Base-by-base conservation (phyloP, 2,797 vertebrate genomes). In the Lycodopsis pacificus region DNA sequence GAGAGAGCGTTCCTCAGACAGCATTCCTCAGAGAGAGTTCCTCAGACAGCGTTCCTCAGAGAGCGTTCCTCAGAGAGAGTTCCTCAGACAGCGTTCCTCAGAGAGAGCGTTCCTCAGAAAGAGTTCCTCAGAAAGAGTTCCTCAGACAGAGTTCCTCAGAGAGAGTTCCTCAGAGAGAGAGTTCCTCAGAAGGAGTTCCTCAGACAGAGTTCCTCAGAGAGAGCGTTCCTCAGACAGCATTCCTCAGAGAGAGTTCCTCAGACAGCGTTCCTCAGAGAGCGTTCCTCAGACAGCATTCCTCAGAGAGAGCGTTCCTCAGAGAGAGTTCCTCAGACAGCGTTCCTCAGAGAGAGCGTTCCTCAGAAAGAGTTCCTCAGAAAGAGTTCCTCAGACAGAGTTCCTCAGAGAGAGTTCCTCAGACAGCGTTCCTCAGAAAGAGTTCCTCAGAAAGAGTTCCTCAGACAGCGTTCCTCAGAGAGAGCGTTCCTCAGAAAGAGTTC, bases 241-340 rank as follows among this genome's bases (percentile, higher is more conserved):
- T 44, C 42, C 42, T 44, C 42, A 15, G 10, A 44, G 20, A 71
- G 40, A 6, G 42, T 44, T 44, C 42, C 42, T 44, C 42, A 15
- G 10, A 44, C 9, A 71, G 40, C 76, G 42, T 44, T 44, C 42
- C 42, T 44, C 42, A 15, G 10, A 44, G 20, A 71, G 40, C 76
- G 42, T 44, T 44, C 42, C 42, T 44, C 42, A 15, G 10, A 44
- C 1, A 25, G 25, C 25, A 2, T 25, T 25, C 25, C 25, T 25
- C 25, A 25, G 25, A 25, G 25, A 25, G 25, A 25, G 25, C 25
- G 25, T 25, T 25, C 25, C 25, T 25, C 25, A 25, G 20, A 71
- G 40, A 78, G 42, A 1, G 25, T 25, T 25, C 25, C 25, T 25
- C 25, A 25, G 25, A 25, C 1, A 25, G 25, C 25, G 25, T 25